Evolutionary conservation across 2,797 vertebrate genomes (phyloP), one percentile per base, ranked within the genome.

Genomic region (Paguma larvata): DNA sequence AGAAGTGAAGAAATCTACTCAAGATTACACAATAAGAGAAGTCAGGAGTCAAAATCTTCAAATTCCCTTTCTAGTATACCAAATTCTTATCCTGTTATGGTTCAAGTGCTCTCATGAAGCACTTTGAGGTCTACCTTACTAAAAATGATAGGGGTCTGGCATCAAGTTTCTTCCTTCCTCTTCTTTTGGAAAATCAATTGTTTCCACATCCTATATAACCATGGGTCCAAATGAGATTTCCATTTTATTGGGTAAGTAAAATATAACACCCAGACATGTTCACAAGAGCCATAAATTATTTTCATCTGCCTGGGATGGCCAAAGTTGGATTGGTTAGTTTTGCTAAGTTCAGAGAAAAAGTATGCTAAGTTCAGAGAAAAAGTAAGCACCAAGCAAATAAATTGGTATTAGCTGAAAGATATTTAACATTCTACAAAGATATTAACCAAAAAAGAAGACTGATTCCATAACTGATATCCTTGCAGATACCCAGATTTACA

Each of bases 1-100:
- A 85, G 25, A 95, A 34, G 72, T 95, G 84, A 86, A 78, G 46
- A 93, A 92, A 94, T 44, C 34, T 86, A 51, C 51, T 95, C n/a
- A 91, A 82, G 62, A 38, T 93, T 67, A 94, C 1, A 79, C 21
- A 62, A 23, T 59, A 59, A 59, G 8, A 70, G 41, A 65, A 83
- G 27, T 67, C 18, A 83, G 62, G 46, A 62, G 53, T 84, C 53
- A 78, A 87, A 77, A 85, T 63, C 38, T 85, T 89, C 19, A 89
- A 72, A 67, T 86, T 77, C 41, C 62, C 53, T 92, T 82, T 75
- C 77, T 6, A 48, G 48, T 34, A n/a, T 16, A 51, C n/a, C 10
- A 68, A 23, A 44, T 92, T 92, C 80, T 73, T 48, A 72, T 38
- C 19, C 12, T 82, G 30, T 38, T 73, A 73, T 14, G 41, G 32